These are phyloP conservation scores for Hypomesus transpacificus DNA, from an alignment of 2,113 vertebrate genomes.

Conservation along the genomic window DNA sequence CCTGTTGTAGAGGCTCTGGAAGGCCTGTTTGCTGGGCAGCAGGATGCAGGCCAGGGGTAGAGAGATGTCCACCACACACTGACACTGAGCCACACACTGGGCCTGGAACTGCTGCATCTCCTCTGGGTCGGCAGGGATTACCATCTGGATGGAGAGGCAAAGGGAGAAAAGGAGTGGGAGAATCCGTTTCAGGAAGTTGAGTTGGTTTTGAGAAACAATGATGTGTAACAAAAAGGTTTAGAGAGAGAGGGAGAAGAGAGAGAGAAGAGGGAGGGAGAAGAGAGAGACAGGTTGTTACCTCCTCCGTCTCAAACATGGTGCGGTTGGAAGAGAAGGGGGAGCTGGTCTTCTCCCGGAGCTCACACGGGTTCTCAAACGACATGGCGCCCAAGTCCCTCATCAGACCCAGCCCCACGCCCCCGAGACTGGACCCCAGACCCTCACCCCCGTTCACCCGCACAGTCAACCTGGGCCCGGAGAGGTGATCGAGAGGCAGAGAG, in stretches of 20 bases:
- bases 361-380: slow-evolving; percentile 83
- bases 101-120: slow-evolving; percentile 87
- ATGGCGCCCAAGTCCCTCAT: slow-evolving; percentile 73
- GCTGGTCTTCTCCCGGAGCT: slow-evolving; percentile 78
- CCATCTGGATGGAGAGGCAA: slow-evolving; percentile 73
- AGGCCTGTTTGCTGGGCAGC: slow-evolving; percentile 87
- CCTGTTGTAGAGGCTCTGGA: slow-evolving; percentile 91
- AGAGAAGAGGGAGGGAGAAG: neutral
- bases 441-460: slow-evolving; percentile 68
- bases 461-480: slow-evolving; percentile 57
- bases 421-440: slow-evolving; percentile 60
- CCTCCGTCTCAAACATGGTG: slow-evolving; percentile 91
- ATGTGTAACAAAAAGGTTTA: neutral
- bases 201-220: neutral
- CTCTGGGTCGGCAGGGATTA: slow-evolving; percentile 85
- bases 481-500: slow-evolving; percentile 5
- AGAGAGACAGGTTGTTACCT: slow-evolving; percentile 62
- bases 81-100: slow-evolving; percentile 79
- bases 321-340: slow-evolving; percentile 89
- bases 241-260: neutral
- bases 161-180: neutral
- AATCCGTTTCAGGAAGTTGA: no score
- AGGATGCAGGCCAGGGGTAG: slow-evolving; percentile 79
- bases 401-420: slow-evolving; percentile 61
- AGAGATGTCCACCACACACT: slow-evolving; percentile 79